Evolutionary conservation across 2,888 invertebrate genomes (phyloP), one percentile per base, ranked within the genome.

Genomic region (Pterobdella sp.): DNA sequence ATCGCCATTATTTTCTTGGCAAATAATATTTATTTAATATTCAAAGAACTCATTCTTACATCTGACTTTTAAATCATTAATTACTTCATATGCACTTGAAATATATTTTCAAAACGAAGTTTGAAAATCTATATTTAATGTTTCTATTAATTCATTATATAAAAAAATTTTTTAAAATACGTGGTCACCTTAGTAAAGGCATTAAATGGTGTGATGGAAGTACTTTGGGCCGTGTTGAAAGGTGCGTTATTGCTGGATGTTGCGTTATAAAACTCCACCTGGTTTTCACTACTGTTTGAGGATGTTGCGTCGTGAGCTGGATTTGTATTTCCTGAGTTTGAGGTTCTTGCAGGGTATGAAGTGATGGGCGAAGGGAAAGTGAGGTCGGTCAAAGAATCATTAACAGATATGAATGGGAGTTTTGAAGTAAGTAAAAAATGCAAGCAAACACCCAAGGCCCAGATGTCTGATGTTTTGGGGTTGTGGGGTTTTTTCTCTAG

Each of bases 361-460:
- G 18, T 56, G 60, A 56, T 4, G 26, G 7, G 4, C 10, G 60
- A 3, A 22, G 60, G 7, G 60, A 56, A 26, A n/a, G 60, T 26
- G 26, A 56, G 60, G 60, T 56, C 60, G 4, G 60, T 18, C n/a
- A 56, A 26, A 26, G 60, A 56, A 26, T 56, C 60, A 22, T 56
- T 56, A 22, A 79, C 77, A 7, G 77, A 72, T 14, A 79, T 79
- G 60, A 79, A 78, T 0, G 81, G 81, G 42, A 79, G 77, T 65
- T 76, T 77, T 26, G 81, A 80, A 32, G 79, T 79, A 49, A 79
- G 78, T 79, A 81, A 80, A 35, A 76, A 71, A 75, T 79, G 80
- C n/a, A 81, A 76, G 29, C 80, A 76, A 42, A 78, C 77, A 0
- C 81, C 81, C n/a, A 81, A 76, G 0, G 80, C 79, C 80, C 80